These are phyloP conservation scores for Arctopsyche grandis DNA, from an alignment of 1,140 invertebrate genomes.

Conservation along the genomic window DNA sequence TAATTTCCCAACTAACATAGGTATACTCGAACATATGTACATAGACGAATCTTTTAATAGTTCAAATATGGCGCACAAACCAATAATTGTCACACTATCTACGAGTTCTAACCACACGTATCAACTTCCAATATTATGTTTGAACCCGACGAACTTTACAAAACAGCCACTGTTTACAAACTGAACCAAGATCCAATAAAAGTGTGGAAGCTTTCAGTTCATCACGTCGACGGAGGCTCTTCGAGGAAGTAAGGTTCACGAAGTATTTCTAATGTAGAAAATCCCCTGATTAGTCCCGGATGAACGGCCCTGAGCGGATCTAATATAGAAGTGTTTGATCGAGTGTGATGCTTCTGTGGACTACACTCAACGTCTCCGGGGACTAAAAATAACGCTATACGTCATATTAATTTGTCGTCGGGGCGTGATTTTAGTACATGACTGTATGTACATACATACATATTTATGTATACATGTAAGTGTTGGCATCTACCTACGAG, in stretches of 20 bases:
- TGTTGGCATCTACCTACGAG: no score
- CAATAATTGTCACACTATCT: slow-evolving; percentile 37
- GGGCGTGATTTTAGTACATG: background rate
- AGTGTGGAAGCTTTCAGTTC: no score
- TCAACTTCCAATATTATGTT: no score
- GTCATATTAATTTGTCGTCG: slow-evolving; percentile 30
- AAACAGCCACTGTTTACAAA: no score
- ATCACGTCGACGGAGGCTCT: no score
- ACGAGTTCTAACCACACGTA: no score
- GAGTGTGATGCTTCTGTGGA: slow-evolving; percentile 36
- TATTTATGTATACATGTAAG: background rate
- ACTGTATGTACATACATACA: background rate
- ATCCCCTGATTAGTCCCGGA: slow-evolving; percentile 44
- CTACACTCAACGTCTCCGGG: background rate
- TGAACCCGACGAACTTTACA: no score
- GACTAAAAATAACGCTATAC: slow-evolving; percentile 19
- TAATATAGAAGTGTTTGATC: slow-evolving; percentile 48
- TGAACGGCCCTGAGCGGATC: slow-evolving; percentile 38
- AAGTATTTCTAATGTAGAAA: background rate
- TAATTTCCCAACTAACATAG: no score
- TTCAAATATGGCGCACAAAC: background rate
- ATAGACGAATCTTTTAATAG: no score
- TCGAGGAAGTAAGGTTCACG: no score
- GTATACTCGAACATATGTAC: no score
- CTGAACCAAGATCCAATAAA: no score